These are phyloP conservation scores for Agrochola lychnidis DNA, from an alignment of 2,888 invertebrate genomes.

Conservation along the genomic window DNA sequence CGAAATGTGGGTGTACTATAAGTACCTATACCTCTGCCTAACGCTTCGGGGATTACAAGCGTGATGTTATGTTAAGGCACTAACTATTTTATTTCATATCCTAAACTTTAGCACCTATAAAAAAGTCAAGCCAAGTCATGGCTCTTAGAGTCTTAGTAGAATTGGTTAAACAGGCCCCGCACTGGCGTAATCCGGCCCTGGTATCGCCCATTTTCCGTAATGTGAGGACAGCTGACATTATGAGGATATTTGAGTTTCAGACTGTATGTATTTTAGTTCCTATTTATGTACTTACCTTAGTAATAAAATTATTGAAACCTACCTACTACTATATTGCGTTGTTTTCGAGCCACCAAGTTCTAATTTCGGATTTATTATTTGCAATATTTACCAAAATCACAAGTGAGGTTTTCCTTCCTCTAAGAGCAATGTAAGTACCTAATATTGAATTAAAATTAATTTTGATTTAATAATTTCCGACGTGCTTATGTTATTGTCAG, in stretches of 20 bases:
- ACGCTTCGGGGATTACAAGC: too few relatives aligned
- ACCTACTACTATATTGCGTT: slow-evolving; percentile 14
- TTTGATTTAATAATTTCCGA: slow-evolving; percentile 4
- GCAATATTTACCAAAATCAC: slow-evolving; percentile 32
- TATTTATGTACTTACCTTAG: slow-evolving; percentile 2
- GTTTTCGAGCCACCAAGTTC: slow-evolving; percentile 3
- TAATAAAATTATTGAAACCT: background rate
- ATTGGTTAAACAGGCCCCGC: too few relatives aligned
- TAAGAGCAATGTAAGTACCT: slow-evolving; percentile 8
- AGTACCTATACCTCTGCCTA: too few relatives aligned
- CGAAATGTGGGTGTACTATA: too few relatives aligned
- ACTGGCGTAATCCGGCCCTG: background rate
- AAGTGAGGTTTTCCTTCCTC: slow-evolving; percentile 37
- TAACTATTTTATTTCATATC: background rate
- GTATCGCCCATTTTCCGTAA: background rate
- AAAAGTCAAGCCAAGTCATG: background rate
- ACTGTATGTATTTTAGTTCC: background rate
- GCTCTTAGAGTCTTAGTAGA: background rate
- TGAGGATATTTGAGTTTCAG: background rate
- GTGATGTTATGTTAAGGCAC: too few relatives aligned
- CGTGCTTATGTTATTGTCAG: background rate
- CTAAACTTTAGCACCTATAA: background rate
- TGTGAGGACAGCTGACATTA: background rate
- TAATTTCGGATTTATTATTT: slow-evolving; percentile 25
- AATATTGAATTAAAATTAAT: slow-evolving; percentile 2